phyloP scores from a whole-genome alignment of 2,888 invertebrate genomes.

The Ophion ellenae region DNA sequence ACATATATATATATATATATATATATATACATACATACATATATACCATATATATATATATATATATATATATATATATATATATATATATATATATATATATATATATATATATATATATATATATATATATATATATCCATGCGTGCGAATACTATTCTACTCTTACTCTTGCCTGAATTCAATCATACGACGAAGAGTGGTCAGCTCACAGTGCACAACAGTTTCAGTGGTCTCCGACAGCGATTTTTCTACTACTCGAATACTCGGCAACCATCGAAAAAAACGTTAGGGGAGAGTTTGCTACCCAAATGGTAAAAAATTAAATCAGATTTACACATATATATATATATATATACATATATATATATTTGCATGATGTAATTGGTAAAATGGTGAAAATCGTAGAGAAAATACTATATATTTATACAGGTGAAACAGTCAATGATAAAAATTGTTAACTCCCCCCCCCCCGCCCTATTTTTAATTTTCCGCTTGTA shows the following conservation, averaged over 20 bases:
- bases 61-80: not conserved
- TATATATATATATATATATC: not conserved
- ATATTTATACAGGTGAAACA: too few species aligned
- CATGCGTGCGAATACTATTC: not conserved
- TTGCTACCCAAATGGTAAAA: not conserved
- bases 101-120: not conserved
- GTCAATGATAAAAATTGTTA: too few species aligned
- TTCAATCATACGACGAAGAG: constrained; percentile 37
- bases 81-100: not conserved
- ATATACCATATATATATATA: not conserved
- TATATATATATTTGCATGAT: too few species aligned
- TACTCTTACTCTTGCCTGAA: constrained; percentile 30
- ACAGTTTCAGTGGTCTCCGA: not conserved
- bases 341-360: too few species aligned
- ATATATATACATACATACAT: not conserved
- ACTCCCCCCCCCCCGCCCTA: too few species aligned
- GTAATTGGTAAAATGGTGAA: too few species aligned
- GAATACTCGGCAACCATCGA: not conserved
- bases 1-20: not conserved
- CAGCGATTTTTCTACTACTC: not conserved
- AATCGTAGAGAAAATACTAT: too few species aligned
- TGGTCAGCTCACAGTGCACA: not conserved
- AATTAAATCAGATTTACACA: not conserved
- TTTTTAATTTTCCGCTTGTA: too few species aligned
- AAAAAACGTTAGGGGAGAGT: not conserved